Percentiles rank a stretch among this genome's conserved stretches.
Evolutionary conservation across 2,113 vertebrate genomes (phyloP).

Genomic region (Laterallus jamaicensis): DNA sequence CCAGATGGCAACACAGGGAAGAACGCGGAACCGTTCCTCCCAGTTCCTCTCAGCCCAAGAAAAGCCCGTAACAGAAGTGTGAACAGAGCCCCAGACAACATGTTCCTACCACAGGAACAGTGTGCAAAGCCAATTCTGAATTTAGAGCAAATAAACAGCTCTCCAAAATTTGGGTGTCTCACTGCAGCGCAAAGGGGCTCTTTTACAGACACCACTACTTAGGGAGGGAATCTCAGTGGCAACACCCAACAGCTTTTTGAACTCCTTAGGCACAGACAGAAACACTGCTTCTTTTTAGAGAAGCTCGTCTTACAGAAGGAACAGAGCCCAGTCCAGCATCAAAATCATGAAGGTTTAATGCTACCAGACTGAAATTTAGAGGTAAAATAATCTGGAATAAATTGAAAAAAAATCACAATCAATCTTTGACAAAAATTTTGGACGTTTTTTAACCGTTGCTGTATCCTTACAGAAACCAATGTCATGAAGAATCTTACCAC

Average conservation of each 20-base stretch:
- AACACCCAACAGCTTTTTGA: neutral
- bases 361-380: neutral
- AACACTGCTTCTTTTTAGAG: neutral
- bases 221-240: neutral
- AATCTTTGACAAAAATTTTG: neutral
- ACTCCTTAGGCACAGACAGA: neutral
- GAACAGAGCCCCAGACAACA: neutral
- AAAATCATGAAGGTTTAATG: neutral
- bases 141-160: neutral
- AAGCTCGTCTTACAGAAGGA: neutral
- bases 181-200: neutral
- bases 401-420: neutral
- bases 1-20: neutral
- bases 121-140: neutral
- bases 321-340: neutral
- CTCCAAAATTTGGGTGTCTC: neutral
- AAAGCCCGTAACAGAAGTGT: accelerated
- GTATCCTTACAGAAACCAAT: neutral
- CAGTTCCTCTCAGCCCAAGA: neutral
- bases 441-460: neutral
- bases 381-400: neutral
- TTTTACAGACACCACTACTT: neutral
- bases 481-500: neutral
- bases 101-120: neutral
- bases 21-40: neutral